Evolutionary conservation across 2,888 invertebrate genomes (phyloP), one percentile per base, ranked within the genome.

Genomic region (Clanis bilineata): DNA sequence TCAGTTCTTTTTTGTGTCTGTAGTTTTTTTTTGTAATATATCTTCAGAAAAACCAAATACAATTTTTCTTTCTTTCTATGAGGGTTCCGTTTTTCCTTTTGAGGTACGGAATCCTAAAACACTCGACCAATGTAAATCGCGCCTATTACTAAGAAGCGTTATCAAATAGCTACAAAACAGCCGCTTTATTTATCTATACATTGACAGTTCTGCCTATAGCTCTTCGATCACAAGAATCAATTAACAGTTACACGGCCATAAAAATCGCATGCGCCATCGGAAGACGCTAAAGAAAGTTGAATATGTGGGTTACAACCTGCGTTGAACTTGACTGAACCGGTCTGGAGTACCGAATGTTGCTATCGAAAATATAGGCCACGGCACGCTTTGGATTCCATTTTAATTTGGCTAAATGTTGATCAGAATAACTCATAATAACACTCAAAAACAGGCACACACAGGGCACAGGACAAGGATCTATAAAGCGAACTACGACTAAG

Each of bases 281-380:
- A 69, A 68, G 70, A 72, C 71, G 70, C 70, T 82, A 70, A 87
- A 86, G 88, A 88, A 89, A 88, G 88, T 85, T 79, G 69, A 64
- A 58, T 70, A 83, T 77, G 81, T 88, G 72, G 85, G 89, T 82
- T 86, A 75, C 82, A 88, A 90, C 88, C 89, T 86, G 88, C 71
- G 68, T 68, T 82, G 82, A 84, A 83, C 83, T 82, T 80, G 80
- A 77, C 74, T 66, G 67, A 82, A 86, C 87, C 85, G 86, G 85
- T 82, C 76, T 59, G 64, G 60, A 58, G 0, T 41, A 25, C 41
- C 54, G 56, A 59, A 61, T 57, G 65, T 65, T 65, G 76, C 70
- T 80, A 70, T 68, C 74, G 63, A 80, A 73, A 80, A 79, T 80
- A 77, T 76, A 74, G 72, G 72, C 71, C 66, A 62, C 60, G 64